These are phyloP conservation scores for Acrobasis consociella DNA, from an alignment of 2,888 invertebrate genomes.

Conservation along the genomic window DNA sequence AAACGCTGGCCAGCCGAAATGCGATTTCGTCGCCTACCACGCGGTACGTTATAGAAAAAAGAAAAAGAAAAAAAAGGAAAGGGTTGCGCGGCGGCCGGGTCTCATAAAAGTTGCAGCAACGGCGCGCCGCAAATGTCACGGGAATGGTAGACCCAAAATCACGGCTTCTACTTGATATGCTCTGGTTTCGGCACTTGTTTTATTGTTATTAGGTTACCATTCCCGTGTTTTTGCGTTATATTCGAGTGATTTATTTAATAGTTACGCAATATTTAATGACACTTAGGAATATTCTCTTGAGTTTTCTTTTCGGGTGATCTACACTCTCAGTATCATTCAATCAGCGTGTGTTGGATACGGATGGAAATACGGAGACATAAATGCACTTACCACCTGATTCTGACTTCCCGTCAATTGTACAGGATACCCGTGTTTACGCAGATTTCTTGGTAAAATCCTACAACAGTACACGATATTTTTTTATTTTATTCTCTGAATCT, in stretches of 20 bases:
- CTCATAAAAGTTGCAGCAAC: conserved; percentile 72
- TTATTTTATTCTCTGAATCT: too few relatives aligned
- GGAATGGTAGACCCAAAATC: conserved; percentile 42
- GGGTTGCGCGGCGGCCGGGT: conserved; percentile 46
- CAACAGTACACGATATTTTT: too few relatives aligned
- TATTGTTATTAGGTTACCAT: background rate
- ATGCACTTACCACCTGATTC: too few relatives aligned
- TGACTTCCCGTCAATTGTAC: too few relatives aligned
- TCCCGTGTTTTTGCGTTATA: background rate
- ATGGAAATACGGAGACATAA: too few relatives aligned
- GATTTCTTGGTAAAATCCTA: too few relatives aligned
- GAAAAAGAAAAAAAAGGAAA: conserved; percentile 47
- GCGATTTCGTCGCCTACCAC: conserved; percentile 57
- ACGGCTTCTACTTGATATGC: background rate
- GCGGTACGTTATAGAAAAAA: conserved; percentile 52
- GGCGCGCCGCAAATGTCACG: conserved; percentile 43
- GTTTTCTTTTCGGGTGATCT: too few relatives aligned
- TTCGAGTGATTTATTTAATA: background rate
- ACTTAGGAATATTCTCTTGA: too few relatives aligned
- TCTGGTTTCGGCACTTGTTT: background rate
- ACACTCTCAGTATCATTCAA: too few relatives aligned
- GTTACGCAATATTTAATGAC: too few relatives aligned
- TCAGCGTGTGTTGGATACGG: too few relatives aligned
- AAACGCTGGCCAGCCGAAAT: conserved; percentile 64
- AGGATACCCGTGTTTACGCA: too few relatives aligned